Evolutionary conservation across 2,888 invertebrate species (phyloP).

Genomic region (Campoletis raptor): DNA sequence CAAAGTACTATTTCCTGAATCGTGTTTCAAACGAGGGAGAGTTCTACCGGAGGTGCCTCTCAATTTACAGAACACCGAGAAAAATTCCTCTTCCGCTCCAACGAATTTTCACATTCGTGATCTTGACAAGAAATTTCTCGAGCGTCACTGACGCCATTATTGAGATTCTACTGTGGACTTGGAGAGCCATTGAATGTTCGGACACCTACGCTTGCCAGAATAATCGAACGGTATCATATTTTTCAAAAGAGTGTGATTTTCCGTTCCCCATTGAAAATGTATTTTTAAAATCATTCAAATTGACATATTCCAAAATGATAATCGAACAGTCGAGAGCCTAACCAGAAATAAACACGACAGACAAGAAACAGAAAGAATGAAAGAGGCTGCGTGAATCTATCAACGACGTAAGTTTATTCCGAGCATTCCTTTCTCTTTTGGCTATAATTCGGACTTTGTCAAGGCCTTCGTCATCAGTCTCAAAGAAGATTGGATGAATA

Average conservation of each 20-base stretch:
- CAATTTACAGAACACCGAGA: slow-evolving; percentile 34
- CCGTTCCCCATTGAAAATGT: background rate
- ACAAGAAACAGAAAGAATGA: background rate
- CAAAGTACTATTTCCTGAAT: slow-evolving; percentile 36
- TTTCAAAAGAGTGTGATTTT: background rate
- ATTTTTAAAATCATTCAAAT: background rate
- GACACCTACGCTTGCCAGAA: background rate
- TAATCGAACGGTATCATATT: background rate
- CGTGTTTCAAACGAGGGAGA: background rate
- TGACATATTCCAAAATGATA: background rate
- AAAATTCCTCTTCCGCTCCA: background rate
- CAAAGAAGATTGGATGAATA: slow-evolving; percentile 32
- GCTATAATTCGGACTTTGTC: slow-evolving; percentile 12
- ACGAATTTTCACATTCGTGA: slow-evolving; percentile 11
- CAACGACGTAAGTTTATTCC: slow-evolving; percentile 26
- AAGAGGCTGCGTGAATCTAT: background rate
- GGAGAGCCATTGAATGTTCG: background rate
- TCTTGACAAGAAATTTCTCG: slow-evolving; percentile 9
- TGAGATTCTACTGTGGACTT: background rate
- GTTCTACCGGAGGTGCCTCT: slow-evolving; percentile 3
- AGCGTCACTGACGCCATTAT: background rate
- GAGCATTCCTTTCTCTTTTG: slow-evolving; percentile 19
- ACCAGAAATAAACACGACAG: background rate
- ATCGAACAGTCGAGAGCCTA: background rate
- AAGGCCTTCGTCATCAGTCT: slow-evolving; percentile 4